Conservation (phyloP, 2,797 vertebrate genomes). For the Tenualosa thibaudeaui region DNA sequence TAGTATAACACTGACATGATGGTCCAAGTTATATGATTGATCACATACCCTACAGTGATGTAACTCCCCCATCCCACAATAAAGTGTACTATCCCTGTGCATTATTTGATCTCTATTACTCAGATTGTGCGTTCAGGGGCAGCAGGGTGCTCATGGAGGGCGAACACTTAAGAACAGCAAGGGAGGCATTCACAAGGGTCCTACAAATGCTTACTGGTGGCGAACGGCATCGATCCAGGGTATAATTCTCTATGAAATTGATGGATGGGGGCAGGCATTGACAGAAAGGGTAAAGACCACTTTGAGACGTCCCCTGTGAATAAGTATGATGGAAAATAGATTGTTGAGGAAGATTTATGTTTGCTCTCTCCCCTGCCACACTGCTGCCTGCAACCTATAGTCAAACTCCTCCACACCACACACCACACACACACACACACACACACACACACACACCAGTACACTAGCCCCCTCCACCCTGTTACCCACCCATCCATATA, state of each 20-base stretch:
- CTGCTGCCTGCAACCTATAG: constrained; percentile 10
- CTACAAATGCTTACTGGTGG: constrained; percentile 79
- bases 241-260: constrained; percentile 94
- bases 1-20: constrained; percentile 10
- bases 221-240: constrained; percentile 89
- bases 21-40: neutral
- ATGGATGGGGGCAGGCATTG: constrained; percentile 89
- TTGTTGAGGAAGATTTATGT: constrained; percentile 86
- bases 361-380: constrained; percentile 69
- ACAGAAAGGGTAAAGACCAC: constrained; percentile 89
- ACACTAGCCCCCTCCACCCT: neutral
- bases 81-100: neutral
- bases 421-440: neutral
- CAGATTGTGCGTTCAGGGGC: neutral
- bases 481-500: neutral
- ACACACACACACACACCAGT: neutral
- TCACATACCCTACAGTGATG: constrained; percentile 4
- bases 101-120: constrained; percentile 24
- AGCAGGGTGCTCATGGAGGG: constrained; percentile 59
- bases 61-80: too few relatives aligned
- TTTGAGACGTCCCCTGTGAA: constrained; percentile 82
- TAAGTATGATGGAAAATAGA: constrained; percentile 83
- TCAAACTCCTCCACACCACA: constrained; percentile 40
- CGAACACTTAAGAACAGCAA: constrained; percentile 54
- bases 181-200: constrained; percentile 67